Percentiles rank a stretch among this genome's conserved stretches.
Evolutionary conservation across 2,797 vertebrate genomes (phyloP).

Genomic region (Darevskia mixta): DNA sequence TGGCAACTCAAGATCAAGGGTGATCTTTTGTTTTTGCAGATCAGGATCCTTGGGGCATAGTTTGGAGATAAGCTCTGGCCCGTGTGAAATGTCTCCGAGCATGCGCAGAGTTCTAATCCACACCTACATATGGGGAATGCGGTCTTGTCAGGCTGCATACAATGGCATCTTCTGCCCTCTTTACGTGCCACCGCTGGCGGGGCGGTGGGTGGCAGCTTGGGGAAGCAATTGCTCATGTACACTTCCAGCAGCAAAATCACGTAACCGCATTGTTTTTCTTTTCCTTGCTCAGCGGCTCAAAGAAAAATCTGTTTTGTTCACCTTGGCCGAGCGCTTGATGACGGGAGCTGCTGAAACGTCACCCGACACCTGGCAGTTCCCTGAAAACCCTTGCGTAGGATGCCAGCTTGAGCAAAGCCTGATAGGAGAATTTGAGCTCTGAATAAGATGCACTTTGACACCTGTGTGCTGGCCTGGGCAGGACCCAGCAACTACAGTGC

Average conservation of each 20-base stretch:
- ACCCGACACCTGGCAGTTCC: constrained; percentile 12
- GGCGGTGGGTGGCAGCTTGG: not conserved
- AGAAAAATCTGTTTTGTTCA: constrained; percentile 23
- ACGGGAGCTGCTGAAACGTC: constrained; percentile 48
- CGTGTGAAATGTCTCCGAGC: not conserved
- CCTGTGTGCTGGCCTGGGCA: not conserved
- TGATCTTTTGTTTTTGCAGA: not conserved
- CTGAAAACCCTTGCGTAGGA: constrained; percentile 10
- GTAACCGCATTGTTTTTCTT: not conserved
- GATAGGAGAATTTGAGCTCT: constrained; percentile 14
- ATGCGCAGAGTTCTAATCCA: not conserved
- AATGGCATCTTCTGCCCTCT: not conserved
- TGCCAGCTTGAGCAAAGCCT: constrained; percentile 11
- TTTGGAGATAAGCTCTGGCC: not conserved
- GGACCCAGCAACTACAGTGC: no score
- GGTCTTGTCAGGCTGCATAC: not conserved
- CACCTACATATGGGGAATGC: not conserved
- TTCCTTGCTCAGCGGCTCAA: constrained; percentile 10
- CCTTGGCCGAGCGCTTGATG: constrained; percentile 36
- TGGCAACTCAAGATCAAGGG: not conserved
- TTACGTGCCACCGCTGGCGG: not conserved
- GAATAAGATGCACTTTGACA: not conserved
- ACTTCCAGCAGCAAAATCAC: not conserved
- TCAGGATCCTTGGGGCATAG: not conserved
- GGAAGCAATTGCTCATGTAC: not conserved